Evolutionary conservation across 30 jellyfish, hydroid and myxozoan species (phyloP).

Genomic region (Hydra vulgaris): DNA sequence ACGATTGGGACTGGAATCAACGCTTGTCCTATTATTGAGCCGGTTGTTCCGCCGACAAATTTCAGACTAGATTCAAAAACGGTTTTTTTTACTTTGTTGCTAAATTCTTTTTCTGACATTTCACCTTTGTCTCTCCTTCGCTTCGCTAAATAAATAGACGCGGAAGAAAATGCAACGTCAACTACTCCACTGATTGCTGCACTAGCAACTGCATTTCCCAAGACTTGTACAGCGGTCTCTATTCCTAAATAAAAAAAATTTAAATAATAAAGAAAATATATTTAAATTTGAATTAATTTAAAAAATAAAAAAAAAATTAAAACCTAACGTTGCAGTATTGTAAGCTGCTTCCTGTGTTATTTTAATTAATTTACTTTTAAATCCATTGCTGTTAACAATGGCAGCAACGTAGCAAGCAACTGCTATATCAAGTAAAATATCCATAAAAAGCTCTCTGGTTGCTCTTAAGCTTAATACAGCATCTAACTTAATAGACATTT

Average conservation of each 20-base stretch:
- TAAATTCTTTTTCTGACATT: conserved; percentile 59
- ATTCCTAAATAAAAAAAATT: conserved; percentile 18
- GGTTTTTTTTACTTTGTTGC: conserved; percentile 59
- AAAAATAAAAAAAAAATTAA: not conserved
- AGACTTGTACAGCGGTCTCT: conserved; percentile 93
- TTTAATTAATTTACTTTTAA: conserved; percentile 69
- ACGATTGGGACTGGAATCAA: conserved; percentile 89
- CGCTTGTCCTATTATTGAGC: conserved; percentile 90
- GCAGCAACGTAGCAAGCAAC: conserved; percentile 34
- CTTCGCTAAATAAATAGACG: conserved; percentile 76
- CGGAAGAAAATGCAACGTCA: conserved; percentile 89
- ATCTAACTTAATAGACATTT: not conserved
- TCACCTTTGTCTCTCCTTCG: conserved; percentile 66
- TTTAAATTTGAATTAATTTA: no score
- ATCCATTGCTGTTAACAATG: conserved; percentile 29
- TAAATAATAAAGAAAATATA: no score
- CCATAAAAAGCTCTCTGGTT: conserved; percentile 5
- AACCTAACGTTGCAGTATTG: conserved; percentile 85
- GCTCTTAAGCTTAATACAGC: conserved; percentile 8
- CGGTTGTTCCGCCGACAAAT: conserved; percentile 97
- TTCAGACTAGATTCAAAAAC: conserved; percentile 95
- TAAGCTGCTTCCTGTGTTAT: conserved; percentile 88
- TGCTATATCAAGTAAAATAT: conserved; percentile 22
- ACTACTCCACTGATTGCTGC: conserved; percentile 64
- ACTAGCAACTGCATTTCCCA: conserved; percentile 89